Conservation (phyloP, 2,113 vertebrate species). For the Apodemus speciosus region DNA sequence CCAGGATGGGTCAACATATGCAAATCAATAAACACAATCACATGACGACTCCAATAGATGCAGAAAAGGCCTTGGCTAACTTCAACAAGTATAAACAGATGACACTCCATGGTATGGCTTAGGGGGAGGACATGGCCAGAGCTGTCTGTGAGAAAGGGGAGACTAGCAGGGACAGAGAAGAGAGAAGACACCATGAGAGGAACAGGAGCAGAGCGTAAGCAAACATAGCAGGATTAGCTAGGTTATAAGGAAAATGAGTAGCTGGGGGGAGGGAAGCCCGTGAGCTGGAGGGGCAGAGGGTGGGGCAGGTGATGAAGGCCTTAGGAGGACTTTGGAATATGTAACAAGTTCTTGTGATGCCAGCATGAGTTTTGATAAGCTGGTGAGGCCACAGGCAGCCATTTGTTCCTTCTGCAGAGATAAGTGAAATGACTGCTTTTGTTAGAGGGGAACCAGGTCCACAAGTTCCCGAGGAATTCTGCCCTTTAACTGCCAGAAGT, state of each 20-base stretch:
- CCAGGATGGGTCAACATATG: neutral
- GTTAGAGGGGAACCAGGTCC: no score
- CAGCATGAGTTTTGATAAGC: neutral
- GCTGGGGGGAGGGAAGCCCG: neutral
- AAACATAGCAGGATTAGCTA: no score
- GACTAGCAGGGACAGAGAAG: neutral
- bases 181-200: neutral
- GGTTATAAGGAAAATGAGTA: neutral
- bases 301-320: neutral
- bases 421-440: no score
- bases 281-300: neutral
- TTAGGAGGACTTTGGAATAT: neutral
- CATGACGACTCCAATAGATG: neutral
- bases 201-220: no score
- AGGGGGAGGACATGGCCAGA: neutral
- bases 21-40: neutral
- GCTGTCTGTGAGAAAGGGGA: neutral
- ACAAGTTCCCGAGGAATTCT: no score
- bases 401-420: neutral
- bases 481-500: neutral
- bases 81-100: neutral
- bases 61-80: neutral
- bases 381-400: neutral
- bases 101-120: neutral
- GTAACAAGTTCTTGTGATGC: neutral